Evolutionary conservation across 2,888 invertebrate species (phyloP), one percentile per base, ranked within the genome.

Genomic region (Acronicta leporina): DNA sequence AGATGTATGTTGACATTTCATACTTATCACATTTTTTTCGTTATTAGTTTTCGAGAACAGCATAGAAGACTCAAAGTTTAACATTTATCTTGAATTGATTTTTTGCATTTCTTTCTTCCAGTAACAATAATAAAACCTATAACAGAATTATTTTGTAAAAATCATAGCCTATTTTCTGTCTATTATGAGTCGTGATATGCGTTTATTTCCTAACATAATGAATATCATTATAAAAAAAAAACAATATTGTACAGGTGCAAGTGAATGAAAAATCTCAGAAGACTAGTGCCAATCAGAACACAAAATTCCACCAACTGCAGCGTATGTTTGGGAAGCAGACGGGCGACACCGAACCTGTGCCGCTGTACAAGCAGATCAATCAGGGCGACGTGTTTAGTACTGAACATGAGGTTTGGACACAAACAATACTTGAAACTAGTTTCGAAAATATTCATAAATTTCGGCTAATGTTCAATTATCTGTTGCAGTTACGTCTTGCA

Each of bases 241-340:
- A 11, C 33, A 33, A 40, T 25, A 14, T 42, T 33, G 11, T 45
- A 45, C 79, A 86, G 86, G 78, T 84, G 30, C 85, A 86, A 75
- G 77, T 95, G 54, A 94, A 95, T 35, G 97, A 97, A 79, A 97
- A 97, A 82, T 96, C 95, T 52, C 96, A 96, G 79, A 97, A 97
- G 85, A 97, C 97, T 0, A 96, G 95, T 73, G 96, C 96, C 44
- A 97, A 97, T 87, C 97, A 97, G 83, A 97, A 95, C 81, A 97
- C 97, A 7, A 97, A 97, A 88, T 97, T 97, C 88, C 97, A 97
- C 81, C 96, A 97, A 79, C 93, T 97, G 72, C 97, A 97, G 85
- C 96, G 96, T 59, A 96, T 96, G 92, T 97, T 97, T 87, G 96
- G 96, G 52, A 96, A 95, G 64, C 95, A 95, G 77, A 92, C 94